Conservation (phyloP, 2,888 invertebrate species). For the Platycheirus rosarum region DNA sequence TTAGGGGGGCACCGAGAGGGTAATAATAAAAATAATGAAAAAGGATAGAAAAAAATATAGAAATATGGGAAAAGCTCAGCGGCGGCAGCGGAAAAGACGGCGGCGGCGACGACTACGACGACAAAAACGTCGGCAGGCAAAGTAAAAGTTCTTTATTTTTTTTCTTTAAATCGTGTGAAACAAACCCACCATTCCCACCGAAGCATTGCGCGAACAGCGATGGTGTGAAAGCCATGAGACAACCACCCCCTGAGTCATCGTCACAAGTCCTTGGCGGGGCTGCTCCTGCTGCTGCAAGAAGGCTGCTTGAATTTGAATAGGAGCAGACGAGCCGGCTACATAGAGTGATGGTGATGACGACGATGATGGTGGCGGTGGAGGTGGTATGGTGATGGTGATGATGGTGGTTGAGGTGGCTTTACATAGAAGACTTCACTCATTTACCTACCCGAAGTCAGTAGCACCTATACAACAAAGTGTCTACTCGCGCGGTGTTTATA, state of each 20-base stretch:
- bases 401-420: constrained; percentile 47
- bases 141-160: constrained; percentile 58
- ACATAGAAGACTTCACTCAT: constrained; percentile 68
- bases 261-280: constrained; percentile 72
- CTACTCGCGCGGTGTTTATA: constrained; percentile 69
- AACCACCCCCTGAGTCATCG: constrained; percentile 72
- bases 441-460: constrained; percentile 63
- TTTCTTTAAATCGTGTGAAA: constrained; percentile 65
- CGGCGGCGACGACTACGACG: constrained; percentile 5
- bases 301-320: constrained; percentile 70
- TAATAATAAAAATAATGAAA: constrained; percentile 72
- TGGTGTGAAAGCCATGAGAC: constrained; percentile 67
- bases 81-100: background rate
- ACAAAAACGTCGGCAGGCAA: constrained; percentile 59
- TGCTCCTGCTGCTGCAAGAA: constrained; percentile 59
- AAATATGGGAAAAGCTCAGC: constrained; percentile 59
- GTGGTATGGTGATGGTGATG: constrained; percentile 43
- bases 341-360: constrained; percentile 53
- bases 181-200: constrained; percentile 49
- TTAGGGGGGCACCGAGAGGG: constrained; percentile 38
- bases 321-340: constrained; percentile 73
- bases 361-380: constrained; percentile 32
- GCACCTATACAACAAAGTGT: constrained; percentile 73
- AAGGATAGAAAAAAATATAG: constrained; percentile 35
- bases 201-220: constrained; percentile 10